A percentile compares a stretch with the other conserved stretches of the same genome.
Conservation (phyloP, 2,888 invertebrate genomes). For the Encarsia formosa region DNA sequence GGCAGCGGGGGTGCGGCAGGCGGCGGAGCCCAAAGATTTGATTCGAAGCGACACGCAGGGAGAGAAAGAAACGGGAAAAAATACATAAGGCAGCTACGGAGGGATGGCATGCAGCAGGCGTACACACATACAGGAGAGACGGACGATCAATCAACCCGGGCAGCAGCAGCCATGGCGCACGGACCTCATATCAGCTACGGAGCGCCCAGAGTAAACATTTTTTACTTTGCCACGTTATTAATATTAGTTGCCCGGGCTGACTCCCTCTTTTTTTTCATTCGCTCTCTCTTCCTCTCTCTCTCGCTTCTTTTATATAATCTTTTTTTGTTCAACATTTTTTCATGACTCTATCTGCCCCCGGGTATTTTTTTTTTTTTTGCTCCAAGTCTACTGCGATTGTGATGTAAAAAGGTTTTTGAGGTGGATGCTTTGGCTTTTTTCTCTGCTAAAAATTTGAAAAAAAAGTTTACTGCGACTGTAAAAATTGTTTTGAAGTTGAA, state of each 20-base stretch:
- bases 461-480: too few relatives aligned
- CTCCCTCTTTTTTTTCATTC: constrained; percentile 18
- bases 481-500: too few relatives aligned
- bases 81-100: constrained; percentile 37
- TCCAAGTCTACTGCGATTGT: too few relatives aligned
- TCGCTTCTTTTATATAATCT: neutral
- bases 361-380: too few relatives aligned
- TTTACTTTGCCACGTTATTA: constrained; percentile 51
- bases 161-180: constrained; percentile 40
- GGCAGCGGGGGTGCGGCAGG: neutral
- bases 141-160: constrained; percentile 48
- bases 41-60: constrained; percentile 31
- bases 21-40: constrained; percentile 32
- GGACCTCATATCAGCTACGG: constrained; percentile 48
- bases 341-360: neutral
- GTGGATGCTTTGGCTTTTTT: too few relatives aligned
- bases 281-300: constrained; percentile 1
- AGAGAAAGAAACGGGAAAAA: constrained; percentile 13
- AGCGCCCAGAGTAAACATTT: constrained; percentile 50
- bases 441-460: too few relatives aligned
- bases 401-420: too few relatives aligned
- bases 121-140: constrained; percentile 35
- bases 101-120: constrained; percentile 22
- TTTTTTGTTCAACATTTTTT: neutral
- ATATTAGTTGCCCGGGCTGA: constrained; percentile 42